These are phyloP conservation scores for Caenorhabditis brenneri DNA, from an alignment of 1,140 invertebrate species.

Conservation along the genomic window DNA sequence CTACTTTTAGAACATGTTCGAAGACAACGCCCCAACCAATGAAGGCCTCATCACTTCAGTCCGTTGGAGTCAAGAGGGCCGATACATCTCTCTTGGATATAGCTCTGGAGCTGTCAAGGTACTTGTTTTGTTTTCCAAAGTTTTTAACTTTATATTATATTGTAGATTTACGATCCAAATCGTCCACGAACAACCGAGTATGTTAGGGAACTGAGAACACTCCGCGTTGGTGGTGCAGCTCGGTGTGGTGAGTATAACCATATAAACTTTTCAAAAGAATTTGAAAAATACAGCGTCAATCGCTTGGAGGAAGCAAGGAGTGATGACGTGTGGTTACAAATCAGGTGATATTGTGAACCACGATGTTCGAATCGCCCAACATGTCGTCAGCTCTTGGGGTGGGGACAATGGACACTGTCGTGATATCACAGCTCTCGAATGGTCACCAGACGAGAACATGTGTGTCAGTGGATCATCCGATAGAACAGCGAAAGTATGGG, in stretches of 20 bases:
- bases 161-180: conserved; percentile 45
- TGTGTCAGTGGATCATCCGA: conserved; percentile 48
- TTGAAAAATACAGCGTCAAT: neutral
- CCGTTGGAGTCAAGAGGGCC: conserved; percentile 47
- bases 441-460: conserved; percentile 17
- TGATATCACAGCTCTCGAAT: conserved; percentile 47
- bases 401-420: conserved; percentile 43
- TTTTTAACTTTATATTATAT: too few relatives aligned
- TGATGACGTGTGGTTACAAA: conserved; percentile 43
- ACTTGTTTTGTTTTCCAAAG: neutral
- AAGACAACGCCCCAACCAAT: conserved; percentile 13
- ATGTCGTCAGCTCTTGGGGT: conserved; percentile 46
- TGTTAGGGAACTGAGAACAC: conserved; percentile 38
- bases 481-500: conserved; percentile 45
- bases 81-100: conserved; percentile 39
- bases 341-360: conserved; percentile 48
- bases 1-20: conserved; percentile 32
- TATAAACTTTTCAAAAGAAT: neutral
- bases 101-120: too few relatives aligned
- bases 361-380: conserved; percentile 40
- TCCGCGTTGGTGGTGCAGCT: neutral
- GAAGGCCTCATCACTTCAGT: conserved; percentile 45
- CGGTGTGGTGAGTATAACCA: neutral
- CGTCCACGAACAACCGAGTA: neutral
- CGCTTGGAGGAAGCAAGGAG: conserved; percentile 20